Evolutionary conservation across 2,797 vertebrate genomes (phyloP).

Genomic region (Coregonus suidteri): DNA sequence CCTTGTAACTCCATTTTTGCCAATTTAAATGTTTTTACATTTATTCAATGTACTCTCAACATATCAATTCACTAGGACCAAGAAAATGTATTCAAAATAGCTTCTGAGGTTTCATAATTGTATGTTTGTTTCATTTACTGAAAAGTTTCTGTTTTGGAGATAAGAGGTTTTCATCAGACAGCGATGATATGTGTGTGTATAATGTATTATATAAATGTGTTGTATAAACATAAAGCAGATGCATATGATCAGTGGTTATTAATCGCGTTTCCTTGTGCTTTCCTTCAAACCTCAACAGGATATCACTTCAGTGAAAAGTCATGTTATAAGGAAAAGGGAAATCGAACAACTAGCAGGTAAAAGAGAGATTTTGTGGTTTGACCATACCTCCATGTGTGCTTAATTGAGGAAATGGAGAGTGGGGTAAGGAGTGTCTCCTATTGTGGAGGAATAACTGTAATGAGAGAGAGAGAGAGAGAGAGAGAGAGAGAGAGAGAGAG

Average conservation of each 20-base stretch:
- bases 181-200: conserved; percentile 18
- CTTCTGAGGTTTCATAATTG: too few relatives aligned
- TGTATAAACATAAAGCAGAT: conserved; percentile 9
- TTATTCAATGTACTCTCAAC: too few relatives aligned
- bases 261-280: not conserved
- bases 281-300: not conserved
- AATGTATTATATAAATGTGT: conserved; percentile 50
- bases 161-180: too few relatives aligned
- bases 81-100: too few relatives aligned
- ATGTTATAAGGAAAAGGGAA: not conserved
- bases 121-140: too few relatives aligned
- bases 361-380: not conserved
- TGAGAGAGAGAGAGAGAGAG: not conserved
- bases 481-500: not conserved
- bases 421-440: not conserved
- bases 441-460: too few relatives aligned
- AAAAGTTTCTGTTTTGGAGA: too few relatives aligned
- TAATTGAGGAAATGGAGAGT: not conserved
- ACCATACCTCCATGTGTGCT: not conserved
- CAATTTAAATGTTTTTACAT: too few relatives aligned
- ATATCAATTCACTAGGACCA: too few relatives aligned
- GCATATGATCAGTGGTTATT: not conserved
- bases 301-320: too few relatives aligned
- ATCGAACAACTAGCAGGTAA: not conserved
- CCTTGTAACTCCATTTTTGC: too few relatives aligned